A percentile compares a stretch with the other conserved stretches of the same genome.
phyloP scores from a whole-genome alignment of 2,797 vertebrate genomes.

The Galagoides demidoff region DNA sequence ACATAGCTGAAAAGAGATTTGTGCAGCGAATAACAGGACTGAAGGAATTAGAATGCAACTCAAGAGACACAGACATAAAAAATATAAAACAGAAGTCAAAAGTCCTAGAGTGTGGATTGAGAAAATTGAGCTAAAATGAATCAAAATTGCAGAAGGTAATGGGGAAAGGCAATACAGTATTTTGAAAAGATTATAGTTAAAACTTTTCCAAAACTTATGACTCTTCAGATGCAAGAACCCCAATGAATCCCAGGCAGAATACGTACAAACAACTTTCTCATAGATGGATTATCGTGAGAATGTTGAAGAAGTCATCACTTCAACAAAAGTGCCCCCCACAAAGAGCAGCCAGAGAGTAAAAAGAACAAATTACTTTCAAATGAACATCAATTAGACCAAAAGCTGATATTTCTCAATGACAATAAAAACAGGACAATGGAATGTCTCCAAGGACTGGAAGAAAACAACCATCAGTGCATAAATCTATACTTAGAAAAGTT shows the following conservation, averaged over 20 bases:
- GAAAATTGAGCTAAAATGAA: background rate
- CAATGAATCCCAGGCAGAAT: background rate
- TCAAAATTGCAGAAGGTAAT: background rate
- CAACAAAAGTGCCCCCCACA: background rate
- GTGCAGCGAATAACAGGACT: background rate
- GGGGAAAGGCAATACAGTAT: background rate
- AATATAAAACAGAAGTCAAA: background rate
- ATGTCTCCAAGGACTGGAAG: background rate
- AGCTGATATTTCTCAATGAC: background rate
- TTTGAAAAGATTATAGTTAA: background rate
- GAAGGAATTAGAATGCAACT: conserved; percentile 1
- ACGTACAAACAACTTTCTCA: background rate
- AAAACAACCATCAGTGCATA: background rate
- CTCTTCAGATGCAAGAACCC: background rate
- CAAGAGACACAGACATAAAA: background rate
- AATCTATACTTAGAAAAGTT: background rate
- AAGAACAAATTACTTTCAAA: conserved; percentile 4
- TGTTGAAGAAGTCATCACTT: background rate
- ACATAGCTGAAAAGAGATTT: background rate
- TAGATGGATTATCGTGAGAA: background rate
- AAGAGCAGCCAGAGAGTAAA: background rate
- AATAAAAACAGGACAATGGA: background rate
- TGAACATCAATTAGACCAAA: background rate
- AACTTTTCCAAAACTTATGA: background rate
- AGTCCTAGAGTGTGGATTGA: background rate